A percentile compares a stretch with the other conserved stretches of the same genome.
These are phyloP conservation scores for Battus philenor DNA, from an alignment of 1,140 invertebrate species.

Conservation along the genomic window DNA sequence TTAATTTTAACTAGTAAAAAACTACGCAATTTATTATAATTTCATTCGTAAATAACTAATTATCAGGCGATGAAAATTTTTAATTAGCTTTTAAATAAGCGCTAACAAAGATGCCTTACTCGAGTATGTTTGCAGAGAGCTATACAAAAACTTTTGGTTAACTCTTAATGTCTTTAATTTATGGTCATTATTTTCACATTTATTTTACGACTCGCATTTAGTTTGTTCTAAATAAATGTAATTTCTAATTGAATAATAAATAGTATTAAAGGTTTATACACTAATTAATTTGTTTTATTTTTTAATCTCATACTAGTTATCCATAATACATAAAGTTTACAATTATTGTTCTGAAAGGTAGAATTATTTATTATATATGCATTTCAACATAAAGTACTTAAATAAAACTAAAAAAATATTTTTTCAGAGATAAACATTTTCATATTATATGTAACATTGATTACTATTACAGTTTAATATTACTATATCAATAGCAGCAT, in stretches of 20 bases:
- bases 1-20: too few relatives aligned
- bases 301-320: background rate
- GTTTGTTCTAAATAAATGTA: conserved; percentile 34
- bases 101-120: conserved; percentile 11
- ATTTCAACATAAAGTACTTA: background rate
- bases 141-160: conserved; percentile 12
- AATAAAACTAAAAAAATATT: background rate
- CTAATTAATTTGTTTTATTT: conserved; percentile 32
- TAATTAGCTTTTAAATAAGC: conserved; percentile 9
- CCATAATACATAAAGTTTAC: background rate
- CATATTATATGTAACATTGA: too few relatives aligned
- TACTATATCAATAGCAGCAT: too few relatives aligned
- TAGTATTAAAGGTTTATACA: conserved; percentile 61
- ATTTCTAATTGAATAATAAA: conserved; percentile 53
- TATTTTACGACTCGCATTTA: conserved; percentile 46
- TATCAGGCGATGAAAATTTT: background rate
- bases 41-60: conserved; percentile 12
- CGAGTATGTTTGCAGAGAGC: conserved; percentile 6
- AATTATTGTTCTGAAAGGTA: background rate
- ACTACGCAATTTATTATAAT: too few relatives aligned
- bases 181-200: conserved; percentile 40
- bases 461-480: too few relatives aligned
- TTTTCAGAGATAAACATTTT: background rate
- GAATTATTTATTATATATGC: background rate
- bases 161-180: conserved; percentile 28